Conservation (phyloP, 2,888 invertebrate species). For the Dastarcus helophoroides region DNA sequence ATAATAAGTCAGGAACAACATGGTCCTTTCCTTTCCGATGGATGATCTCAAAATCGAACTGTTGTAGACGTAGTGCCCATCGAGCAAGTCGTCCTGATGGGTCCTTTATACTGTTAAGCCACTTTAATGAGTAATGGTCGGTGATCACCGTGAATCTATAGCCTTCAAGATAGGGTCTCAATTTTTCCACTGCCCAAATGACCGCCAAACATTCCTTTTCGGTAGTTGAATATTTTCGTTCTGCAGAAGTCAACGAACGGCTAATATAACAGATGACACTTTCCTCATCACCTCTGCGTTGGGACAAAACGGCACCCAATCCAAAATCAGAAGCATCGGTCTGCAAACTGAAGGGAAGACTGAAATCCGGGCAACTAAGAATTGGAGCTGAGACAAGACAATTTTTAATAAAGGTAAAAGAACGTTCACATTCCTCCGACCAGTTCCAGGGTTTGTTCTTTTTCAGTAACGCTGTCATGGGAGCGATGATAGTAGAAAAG, state of each 20-base stretch:
- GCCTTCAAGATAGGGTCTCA: conserved; percentile 17
- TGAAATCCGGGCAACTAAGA: conserved; percentile 14
- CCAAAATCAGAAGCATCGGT: conserved; percentile 14
- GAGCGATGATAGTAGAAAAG: conserved; percentile 10
- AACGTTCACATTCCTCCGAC: conserved; percentile 10
- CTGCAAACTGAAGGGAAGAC: conserved; percentile 12
- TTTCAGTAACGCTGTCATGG: conserved; percentile 10
- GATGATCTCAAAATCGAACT: conserved; percentile 8
- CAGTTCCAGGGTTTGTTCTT: conserved; percentile 14
- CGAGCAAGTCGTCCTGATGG: conserved; percentile 12
- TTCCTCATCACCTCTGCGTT: conserved; percentile 12
- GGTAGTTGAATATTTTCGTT: conserved; percentile 14
- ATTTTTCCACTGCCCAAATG: conserved; percentile 17
- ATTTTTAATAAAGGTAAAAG: conserved; percentile 9
- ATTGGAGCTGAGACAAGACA: conserved; percentile 12
- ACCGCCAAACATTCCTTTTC: conserved; percentile 17
- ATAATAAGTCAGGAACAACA: conserved; percentile 6
- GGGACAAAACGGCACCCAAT: conserved; percentile 14
- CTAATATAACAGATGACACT: conserved; percentile 14
- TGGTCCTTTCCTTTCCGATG: conserved; percentile 14
- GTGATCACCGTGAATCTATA: conserved; percentile 14
- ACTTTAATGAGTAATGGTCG: conserved; percentile 14
- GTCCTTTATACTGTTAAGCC: conserved; percentile 13
- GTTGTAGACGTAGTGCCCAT: conserved; percentile 11
- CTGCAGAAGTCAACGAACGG: conserved; percentile 12